Base-by-base conservation (phyloP, 2,888 invertebrate genomes). In the Limenitis arthemis region DNA sequence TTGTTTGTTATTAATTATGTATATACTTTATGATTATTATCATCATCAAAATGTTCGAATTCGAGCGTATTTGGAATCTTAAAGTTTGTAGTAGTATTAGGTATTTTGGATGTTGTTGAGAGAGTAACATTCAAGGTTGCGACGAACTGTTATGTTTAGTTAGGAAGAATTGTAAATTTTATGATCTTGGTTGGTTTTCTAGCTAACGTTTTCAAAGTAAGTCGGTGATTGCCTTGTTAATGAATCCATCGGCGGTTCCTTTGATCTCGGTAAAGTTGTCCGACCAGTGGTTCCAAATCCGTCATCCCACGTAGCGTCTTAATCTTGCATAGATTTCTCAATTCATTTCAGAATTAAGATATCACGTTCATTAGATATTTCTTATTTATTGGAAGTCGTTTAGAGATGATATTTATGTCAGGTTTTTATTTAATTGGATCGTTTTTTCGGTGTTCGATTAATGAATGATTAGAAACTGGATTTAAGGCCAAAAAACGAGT, bases 181-280 rank as follows among this genome's bases (percentile, higher is more conserved):
- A 75, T 73, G 73, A 73, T 72, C 70, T 62, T 54, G 59, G 66
- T 61, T 66, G 66, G 65, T 68, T 70, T 53, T 57, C 37, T 50
- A 64, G 68, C 63, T 63, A 72, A 68, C 68, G 66, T 72, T 76
- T 77, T 73, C 72, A 63, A 74, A 69, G 75, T 75, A 78, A 77
- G 67, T 65, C 70, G 68, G 77, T 82, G 77, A 84, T 81, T 83
- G 77, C 73, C 78, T 79, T 80, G 82, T 84, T 83, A 81, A 81
- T 74, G 72, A 75, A 76, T 72, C 72, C 69, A 66, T 64, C 61
- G 72, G 69, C 82, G 81, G 79, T 65, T 55, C 67, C 74, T 85
- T 79, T 82, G 79, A 84, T 75, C 61, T 68, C 66, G 64, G 66
- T 69, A 58, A 67, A 77, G 72, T 73, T 69, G 79, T 75, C 67